Evolutionary conservation across 2,888 invertebrate species (phyloP).

Genomic region (Alsophila aescularia): DNA sequence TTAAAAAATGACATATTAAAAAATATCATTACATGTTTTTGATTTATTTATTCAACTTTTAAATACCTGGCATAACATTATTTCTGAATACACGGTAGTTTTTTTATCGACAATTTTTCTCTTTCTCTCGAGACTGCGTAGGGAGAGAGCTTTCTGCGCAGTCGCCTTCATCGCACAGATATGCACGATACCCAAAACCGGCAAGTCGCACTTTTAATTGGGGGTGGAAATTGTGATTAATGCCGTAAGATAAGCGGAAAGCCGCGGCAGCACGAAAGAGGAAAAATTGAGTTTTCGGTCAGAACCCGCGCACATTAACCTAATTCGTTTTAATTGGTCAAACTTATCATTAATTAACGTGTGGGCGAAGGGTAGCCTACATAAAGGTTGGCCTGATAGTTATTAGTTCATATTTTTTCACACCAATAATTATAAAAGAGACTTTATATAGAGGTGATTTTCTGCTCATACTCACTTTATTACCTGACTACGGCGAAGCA

Average conservation of each 20-base stretch:
- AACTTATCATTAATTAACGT: slow-evolving; percentile 75
- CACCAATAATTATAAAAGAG: neutral
- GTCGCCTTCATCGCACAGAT: neutral
- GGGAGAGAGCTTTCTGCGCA: neutral
- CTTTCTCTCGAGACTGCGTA: neutral
- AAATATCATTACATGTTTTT: no score
- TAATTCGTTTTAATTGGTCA: slow-evolving; percentile 81
- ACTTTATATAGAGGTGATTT: no score
- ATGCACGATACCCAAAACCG: slow-evolving; percentile 29
- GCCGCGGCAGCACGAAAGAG: slow-evolving; percentile 65
- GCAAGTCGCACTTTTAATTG: slow-evolving; percentile 75
- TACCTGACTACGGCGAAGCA: no score
- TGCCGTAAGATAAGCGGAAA: slow-evolving; percentile 76
- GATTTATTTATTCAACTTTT: no score
- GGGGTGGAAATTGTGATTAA: slow-evolving; percentile 83
- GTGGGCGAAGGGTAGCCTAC: slow-evolving; percentile 44
- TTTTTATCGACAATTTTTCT: no score
- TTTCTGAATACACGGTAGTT: no score
- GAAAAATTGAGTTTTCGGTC: slow-evolving; percentile 64
- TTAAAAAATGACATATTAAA: no score
- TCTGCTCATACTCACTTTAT: no score
- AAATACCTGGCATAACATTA: no score
- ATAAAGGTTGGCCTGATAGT: slow-evolving; percentile 34
- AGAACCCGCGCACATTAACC: slow-evolving; percentile 81
- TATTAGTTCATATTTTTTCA: neutral